Evolutionary conservation across 1,140 invertebrate genomes (phyloP).

Genomic region (Euwallacea fornicatus): DNA sequence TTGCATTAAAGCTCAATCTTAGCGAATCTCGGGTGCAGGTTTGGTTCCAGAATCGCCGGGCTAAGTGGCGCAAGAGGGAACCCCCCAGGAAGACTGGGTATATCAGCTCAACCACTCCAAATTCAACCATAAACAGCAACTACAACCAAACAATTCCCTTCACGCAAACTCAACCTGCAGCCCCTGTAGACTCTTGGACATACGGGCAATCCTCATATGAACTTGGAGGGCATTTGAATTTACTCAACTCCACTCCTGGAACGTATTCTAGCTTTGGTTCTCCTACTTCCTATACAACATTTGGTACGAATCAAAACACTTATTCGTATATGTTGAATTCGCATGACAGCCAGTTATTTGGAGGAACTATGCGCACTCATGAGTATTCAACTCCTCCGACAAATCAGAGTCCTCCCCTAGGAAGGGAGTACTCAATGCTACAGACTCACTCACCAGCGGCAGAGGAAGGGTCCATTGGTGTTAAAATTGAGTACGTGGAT

Average conservation of each 20-base stretch:
- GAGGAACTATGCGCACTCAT: slow-evolving; percentile 60
- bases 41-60: slow-evolving; percentile 92
- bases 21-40: slow-evolving; percentile 94
- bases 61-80: slow-evolving; percentile 97
- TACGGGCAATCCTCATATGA: slow-evolving; percentile 74
- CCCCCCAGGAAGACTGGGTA: slow-evolving; percentile 88
- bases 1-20: slow-evolving; percentile 86
- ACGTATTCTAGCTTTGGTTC: slow-evolving; percentile 65
- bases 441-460: slow-evolving; percentile 63
- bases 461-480: slow-evolving; percentile 59
- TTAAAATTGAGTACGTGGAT: slow-evolving; percentile 54
- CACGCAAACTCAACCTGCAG: slow-evolving; percentile 64
- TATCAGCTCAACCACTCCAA: slow-evolving; percentile 48
- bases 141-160: slow-evolving; percentile 67
- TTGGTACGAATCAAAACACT: slow-evolving; percentile 57
- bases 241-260: slow-evolving; percentile 69
- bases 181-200: slow-evolving; percentile 70
- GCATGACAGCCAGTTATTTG: slow-evolving; percentile 66
- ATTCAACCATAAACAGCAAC: slow-evolving; percentile 62
- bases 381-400: slow-evolving; percentile 63
- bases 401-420: slow-evolving; percentile 60
- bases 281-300: slow-evolving; percentile 50
- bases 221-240: slow-evolving; percentile 67
- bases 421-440: slow-evolving; percentile 68
- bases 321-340: slow-evolving; percentile 70